Evolutionary conservation across 2,797 vertebrate genomes (phyloP), one percentile per base, ranked within the genome.

Genomic region (Falco berigora): DNA sequence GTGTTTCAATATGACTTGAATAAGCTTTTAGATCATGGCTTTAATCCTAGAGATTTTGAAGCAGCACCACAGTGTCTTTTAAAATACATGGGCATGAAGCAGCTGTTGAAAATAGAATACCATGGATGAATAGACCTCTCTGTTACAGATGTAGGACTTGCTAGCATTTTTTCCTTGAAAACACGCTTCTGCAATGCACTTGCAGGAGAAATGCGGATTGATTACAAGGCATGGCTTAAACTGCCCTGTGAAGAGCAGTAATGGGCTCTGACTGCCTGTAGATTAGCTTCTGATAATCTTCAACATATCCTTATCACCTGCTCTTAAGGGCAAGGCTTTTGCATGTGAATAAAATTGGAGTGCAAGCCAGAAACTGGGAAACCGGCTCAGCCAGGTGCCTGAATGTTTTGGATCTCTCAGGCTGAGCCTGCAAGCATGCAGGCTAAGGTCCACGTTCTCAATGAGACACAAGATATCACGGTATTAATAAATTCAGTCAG

Each of bases 41-140:
- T 95, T 93, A 94, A 94, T 96, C 90, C 88, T 75, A 69, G 67
- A 94, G 83, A 96, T 92, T 95, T 79, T 95, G 84, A 96, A 80
- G 78, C 59, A 94, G 42, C 83, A 90, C 69, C 71, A 67, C 36
- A 3, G 28, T 80, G 15, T 84, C 81, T 71, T 93, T 89, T 93
- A 87, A 93, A 95, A 87, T 66, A 74, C 36, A 55, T 20, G 53
- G 34, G 24, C 77, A 85, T 62, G 86, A 92, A 92, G 68, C 84
- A 96, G 92, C 91, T 94, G 89, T 94, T 95, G 78, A 95, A 92
- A 96, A 91, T 72, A 73, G 61, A 86, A 94, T 83, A 67, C 77
- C n/a, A 24, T 21, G 49, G 71, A 79, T 85, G 72, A 88, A 87
- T 55, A 75, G 84, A 63, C 44, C 27, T 61, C 55, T 81, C 21